These are phyloP conservation scores for Actinia tenebrosa DNA, from an alignment of 64 coral and sea anemone species.

Conservation along the genomic window DNA sequence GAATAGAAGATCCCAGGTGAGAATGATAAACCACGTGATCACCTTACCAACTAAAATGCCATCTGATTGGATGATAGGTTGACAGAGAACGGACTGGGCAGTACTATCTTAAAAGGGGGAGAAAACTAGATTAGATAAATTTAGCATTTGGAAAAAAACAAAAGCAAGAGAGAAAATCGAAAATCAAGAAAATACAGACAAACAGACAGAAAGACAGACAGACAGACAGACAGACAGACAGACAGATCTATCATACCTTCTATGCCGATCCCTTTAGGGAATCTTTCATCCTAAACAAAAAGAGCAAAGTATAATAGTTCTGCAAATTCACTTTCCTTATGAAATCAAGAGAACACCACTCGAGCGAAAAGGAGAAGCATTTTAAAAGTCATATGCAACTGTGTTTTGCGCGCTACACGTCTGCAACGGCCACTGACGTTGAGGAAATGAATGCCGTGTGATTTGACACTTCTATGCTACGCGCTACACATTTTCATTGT, in stretches of 20 bases:
- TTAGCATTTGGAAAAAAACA: not conserved
- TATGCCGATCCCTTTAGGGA: slow-evolving; percentile 90
- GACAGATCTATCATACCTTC: slow-evolving; percentile 55
- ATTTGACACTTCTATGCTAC: too few relatives aligned
- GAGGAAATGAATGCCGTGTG: too few relatives aligned
- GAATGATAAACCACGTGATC: not conserved
- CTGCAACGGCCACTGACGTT: too few relatives aligned
- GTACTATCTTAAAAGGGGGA: slow-evolving; percentile 60
- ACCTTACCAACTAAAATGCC: slow-evolving; percentile 80
- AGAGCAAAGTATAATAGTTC: not conserved
- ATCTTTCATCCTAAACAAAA: slow-evolving; percentile 79
- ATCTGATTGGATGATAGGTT: slow-evolving; percentile 95
- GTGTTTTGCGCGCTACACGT: too few relatives aligned
- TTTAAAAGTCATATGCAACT: too few relatives aligned
- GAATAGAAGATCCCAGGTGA: too few relatives aligned
- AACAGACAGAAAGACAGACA: too few relatives aligned
- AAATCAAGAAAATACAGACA: too few relatives aligned
- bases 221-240: not conserved
- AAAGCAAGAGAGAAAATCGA: not conserved
- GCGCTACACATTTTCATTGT: too few relatives aligned
- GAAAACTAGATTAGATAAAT: not conserved
- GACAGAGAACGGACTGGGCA: slow-evolving; percentile 93
- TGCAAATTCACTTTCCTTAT: too few relatives aligned
- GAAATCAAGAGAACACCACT: too few relatives aligned
- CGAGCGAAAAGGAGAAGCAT: too few relatives aligned